phyloP scores from a whole-genome alignment of 2,113 vertebrate species.

The Toxostoma redivivum region DNA sequence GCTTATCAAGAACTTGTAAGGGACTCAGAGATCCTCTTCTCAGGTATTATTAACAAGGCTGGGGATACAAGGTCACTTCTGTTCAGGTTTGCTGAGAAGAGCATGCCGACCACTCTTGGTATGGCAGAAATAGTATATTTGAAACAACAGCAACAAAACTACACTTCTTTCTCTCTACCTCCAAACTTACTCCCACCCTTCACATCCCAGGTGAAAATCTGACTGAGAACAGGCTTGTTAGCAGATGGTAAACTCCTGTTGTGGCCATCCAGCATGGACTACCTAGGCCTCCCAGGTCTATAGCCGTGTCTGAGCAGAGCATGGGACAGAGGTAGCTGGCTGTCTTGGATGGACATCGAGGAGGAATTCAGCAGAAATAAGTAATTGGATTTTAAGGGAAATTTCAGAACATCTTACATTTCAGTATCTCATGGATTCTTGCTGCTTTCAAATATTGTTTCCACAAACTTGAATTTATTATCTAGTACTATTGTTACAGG shows the following conservation, averaged over 20 bases:
- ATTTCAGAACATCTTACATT: background rate
- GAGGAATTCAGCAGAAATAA: background rate
- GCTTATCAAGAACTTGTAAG: background rate
- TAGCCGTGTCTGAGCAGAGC: background rate
- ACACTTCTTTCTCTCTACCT: background rate
- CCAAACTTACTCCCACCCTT: background rate
- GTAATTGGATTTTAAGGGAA: background rate
- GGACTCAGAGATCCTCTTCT: background rate
- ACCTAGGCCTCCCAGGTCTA: background rate
- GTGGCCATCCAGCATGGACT: background rate
- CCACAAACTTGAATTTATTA: background rate
- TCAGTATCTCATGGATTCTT: background rate
- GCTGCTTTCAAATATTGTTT: background rate
- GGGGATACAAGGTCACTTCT: background rate
- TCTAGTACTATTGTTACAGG: background rate
- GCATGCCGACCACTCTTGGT: background rate
- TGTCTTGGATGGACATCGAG: background rate
- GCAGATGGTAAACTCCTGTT: background rate
- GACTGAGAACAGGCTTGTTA: background rate
- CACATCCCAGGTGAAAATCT: background rate
- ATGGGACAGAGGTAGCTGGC: too few species aligned
- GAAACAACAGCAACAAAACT: background rate
- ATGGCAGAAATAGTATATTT: background rate
- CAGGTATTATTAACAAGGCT: background rate
- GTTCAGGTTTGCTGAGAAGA: background rate